Percentiles rank a stretch among this genome's conserved stretches.
These are phyloP conservation scores for Platichthys stellatus DNA, from an alignment of 2,113 vertebrate genomes.

Conservation along the genomic window DNA sequence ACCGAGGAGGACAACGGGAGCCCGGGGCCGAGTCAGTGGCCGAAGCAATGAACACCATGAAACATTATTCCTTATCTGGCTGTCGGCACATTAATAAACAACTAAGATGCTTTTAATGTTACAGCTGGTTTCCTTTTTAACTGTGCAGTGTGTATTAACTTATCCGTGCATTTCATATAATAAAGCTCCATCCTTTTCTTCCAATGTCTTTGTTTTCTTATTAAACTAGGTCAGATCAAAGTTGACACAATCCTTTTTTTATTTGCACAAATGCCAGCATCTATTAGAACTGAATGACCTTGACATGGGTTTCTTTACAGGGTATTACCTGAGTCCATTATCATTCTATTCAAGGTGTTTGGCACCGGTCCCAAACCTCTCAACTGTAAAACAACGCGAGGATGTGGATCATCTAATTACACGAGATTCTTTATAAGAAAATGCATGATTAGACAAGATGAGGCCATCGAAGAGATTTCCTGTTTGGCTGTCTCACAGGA, in stretches of 20 bases:
- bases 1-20: conserved; percentile 5
- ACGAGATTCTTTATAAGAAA: conserved; percentile 21
- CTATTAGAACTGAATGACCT: conserved; percentile 22
- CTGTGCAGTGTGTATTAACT: not conserved
- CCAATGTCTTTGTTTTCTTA: conserved; percentile 21
- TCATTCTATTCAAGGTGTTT: conserved; percentile 34
- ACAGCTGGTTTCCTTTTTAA: not conserved
- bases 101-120: conserved; percentile 11
- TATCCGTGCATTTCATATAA: not conserved
- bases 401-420: conserved; percentile 47
- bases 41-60: conserved; percentile 26
- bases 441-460: conserved; percentile 37
- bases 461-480: conserved; percentile 56
- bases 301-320: conserved; percentile 5
- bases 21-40: conserved; percentile 34
- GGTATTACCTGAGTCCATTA: conserved; percentile 3
- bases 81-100: not conserved
- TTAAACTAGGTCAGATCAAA: conserved; percentile 4
- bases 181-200: not conserved
- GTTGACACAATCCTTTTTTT: conserved; percentile 23
- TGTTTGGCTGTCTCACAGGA: conserved; percentile 56
- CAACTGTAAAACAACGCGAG: conserved; percentile 50
- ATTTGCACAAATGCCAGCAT: not conserved
- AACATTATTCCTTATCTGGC: conserved; percentile 5
- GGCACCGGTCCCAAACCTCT: conserved; percentile 36